Conservation (phyloP, 2,888 invertebrate genomes). For the Ditula angustiorana region DNA sequence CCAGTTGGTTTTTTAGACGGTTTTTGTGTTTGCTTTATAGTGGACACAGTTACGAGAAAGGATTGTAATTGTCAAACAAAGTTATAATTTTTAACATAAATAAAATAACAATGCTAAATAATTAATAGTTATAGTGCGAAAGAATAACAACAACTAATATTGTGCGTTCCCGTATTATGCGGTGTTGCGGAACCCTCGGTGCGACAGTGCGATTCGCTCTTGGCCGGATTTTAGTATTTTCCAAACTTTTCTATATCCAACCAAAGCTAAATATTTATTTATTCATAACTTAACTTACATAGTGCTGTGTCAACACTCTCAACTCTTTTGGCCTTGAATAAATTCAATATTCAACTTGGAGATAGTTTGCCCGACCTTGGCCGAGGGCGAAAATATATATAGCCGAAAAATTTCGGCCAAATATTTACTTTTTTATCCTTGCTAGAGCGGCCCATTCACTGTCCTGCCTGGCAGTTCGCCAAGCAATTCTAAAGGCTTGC, state of each 20-base stretch:
- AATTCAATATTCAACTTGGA: not conserved
- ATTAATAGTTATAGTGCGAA: too few relatives aligned
- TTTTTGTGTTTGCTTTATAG: too few relatives aligned
- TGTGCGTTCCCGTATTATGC: too few relatives aligned
- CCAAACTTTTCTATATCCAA: not conserved
- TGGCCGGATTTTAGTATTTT: not conserved
- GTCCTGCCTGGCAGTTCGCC: not conserved
- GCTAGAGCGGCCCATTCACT: not conserved
- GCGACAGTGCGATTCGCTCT: too few relatives aligned
- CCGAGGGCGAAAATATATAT: not conserved
- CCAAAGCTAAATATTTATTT: not conserved
- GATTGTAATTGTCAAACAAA: too few relatives aligned
- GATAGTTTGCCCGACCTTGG: not conserved
- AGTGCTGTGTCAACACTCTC: not conserved
- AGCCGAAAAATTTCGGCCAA: not conserved
- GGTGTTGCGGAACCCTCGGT: too few relatives aligned
- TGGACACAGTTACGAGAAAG: too few relatives aligned
- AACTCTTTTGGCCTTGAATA: not conserved
- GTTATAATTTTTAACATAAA: too few relatives aligned
- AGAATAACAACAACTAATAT: too few relatives aligned
- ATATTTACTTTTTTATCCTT: not conserved
- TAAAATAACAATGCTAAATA: too few relatives aligned
- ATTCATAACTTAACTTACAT: not conserved
- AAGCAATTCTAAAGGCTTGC: not conserved
- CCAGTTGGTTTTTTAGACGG: too few relatives aligned